Evolutionary conservation across 2,797 vertebrate genomes (phyloP).

Genomic region (Numenius phaeopus): DNA sequence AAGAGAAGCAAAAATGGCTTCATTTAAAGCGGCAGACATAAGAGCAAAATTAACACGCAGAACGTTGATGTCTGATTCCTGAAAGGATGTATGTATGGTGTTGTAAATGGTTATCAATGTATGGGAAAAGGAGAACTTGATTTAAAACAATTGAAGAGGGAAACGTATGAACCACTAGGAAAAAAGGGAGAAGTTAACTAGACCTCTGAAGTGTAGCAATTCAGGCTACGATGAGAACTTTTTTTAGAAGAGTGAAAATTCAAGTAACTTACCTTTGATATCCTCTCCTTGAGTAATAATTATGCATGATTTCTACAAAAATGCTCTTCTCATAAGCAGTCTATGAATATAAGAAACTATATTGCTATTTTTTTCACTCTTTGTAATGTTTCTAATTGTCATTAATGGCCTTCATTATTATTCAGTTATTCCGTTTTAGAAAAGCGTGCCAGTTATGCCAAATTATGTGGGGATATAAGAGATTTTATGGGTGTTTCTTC

Average conservation of each 20-base stretch:
- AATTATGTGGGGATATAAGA: neutral
- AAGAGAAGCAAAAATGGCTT: neutral
- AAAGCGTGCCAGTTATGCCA: conserved; percentile 28
- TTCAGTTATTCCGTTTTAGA: conserved; percentile 54
- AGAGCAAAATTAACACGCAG: neutral
- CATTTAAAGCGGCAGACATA: neutral
- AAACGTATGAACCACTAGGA: neutral
- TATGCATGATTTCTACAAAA: conserved; percentile 21
- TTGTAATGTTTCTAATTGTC: conserved; percentile 38
- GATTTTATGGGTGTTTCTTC: neutral
- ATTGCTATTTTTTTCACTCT: conserved; percentile 33
- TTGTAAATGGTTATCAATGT: neutral
- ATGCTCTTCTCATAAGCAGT: neutral
- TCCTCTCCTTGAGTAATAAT: neutral
- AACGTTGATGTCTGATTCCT: neutral
- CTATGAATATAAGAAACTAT: neutral
- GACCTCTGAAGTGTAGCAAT: neutral
- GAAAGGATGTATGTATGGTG: neutral
- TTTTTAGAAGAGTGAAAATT: neutral
- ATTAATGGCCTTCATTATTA: conserved; percentile 56
- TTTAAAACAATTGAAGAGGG: neutral
- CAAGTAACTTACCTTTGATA: neutral
- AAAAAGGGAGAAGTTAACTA: neutral
- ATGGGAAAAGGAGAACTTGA: neutral
- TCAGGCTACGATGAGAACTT: neutral